Conservation (phyloP, 2,888 invertebrate genomes). For the Ceraclea dissimilis region DNA sequence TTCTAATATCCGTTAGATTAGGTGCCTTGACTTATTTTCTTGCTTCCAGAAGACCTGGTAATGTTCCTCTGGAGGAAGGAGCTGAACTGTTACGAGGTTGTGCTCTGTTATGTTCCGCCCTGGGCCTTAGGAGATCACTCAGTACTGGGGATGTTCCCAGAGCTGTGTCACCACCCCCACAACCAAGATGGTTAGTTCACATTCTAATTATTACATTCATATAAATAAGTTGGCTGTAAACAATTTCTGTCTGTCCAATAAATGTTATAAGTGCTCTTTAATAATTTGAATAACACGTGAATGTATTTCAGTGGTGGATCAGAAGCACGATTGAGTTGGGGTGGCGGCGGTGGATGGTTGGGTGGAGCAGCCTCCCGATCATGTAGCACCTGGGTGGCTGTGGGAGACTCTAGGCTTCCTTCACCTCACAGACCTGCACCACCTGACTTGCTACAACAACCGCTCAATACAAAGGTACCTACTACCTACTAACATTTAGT, state of each 20-base stretch:
- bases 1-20: neutral
- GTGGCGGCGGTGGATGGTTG: constrained; percentile 33
- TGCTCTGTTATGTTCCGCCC: constrained; percentile 68
- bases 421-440: constrained; percentile 59
- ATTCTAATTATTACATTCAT: no score
- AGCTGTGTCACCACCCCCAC: constrained; percentile 46
- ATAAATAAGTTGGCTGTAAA: no score
- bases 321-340: constrained; percentile 41
- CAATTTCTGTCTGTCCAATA: no score
- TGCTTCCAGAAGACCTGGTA: constrained; percentile 19
- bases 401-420: constrained; percentile 76
- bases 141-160: constrained; percentile 72
- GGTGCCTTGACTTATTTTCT: neutral
- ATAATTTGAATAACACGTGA: neutral
- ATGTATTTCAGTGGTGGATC: constrained; percentile 38
- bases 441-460: constrained; percentile 25
- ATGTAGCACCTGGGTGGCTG: constrained; percentile 82
- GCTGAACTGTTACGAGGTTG: constrained; percentile 73
- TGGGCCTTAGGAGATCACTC: constrained; percentile 78
- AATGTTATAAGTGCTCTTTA: neutral
- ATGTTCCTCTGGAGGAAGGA: constrained; percentile 59
- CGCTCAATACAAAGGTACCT: constrained; percentile 66
- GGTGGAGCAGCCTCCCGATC: constrained; percentile 53
- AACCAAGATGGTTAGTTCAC: constrained; percentile 30
- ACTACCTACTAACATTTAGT: no score